Evolutionary conservation across 2,797 vertebrate genomes (phyloP).

Genomic region (Prunella strophiata): DNA sequence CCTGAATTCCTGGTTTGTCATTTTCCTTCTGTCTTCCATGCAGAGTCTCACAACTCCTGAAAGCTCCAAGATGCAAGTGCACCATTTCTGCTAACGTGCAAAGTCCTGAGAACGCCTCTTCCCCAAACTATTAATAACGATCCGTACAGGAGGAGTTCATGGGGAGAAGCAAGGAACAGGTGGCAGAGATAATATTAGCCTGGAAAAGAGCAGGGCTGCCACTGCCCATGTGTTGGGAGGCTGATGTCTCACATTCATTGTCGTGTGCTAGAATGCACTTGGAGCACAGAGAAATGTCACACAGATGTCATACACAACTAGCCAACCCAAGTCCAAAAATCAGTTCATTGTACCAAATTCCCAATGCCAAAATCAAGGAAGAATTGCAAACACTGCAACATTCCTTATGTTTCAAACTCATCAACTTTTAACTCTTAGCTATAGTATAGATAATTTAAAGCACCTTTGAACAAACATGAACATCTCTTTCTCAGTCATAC

Average conservation of each 20-base stretch:
- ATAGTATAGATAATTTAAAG: not conserved
- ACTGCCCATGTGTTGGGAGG: constrained; percentile 54
- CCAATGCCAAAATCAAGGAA: not conserved
- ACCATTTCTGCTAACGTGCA: not conserved
- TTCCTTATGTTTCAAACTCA: not conserved
- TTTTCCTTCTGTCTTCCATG: not conserved
- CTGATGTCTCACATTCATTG: constrained; percentile 67
- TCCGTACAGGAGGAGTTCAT: constrained; percentile 74
- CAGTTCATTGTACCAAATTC: not conserved
- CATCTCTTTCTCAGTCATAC: not conserved
- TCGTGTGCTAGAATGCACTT: constrained; percentile 64
- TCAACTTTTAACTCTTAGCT: not conserved
- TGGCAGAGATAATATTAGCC: constrained; percentile 86
- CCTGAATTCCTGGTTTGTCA: not conserved
- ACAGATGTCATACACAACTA: constrained; percentile 1
- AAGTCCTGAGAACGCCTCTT: constrained; percentile 22
- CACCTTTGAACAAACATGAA: not conserved
- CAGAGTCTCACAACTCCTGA: not conserved
- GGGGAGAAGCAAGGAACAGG: constrained; percentile 84
- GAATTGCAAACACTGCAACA: not conserved
- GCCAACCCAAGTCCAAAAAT: not conserved
- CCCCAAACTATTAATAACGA: constrained; percentile 84
- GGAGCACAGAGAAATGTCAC: constrained; percentile 67
- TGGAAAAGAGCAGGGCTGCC: constrained; percentile 86
- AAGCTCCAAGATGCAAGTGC: not conserved